phyloP scores from a whole-genome alignment of 2,888 invertebrate genomes.

The Endomychus coccineus region DNA sequence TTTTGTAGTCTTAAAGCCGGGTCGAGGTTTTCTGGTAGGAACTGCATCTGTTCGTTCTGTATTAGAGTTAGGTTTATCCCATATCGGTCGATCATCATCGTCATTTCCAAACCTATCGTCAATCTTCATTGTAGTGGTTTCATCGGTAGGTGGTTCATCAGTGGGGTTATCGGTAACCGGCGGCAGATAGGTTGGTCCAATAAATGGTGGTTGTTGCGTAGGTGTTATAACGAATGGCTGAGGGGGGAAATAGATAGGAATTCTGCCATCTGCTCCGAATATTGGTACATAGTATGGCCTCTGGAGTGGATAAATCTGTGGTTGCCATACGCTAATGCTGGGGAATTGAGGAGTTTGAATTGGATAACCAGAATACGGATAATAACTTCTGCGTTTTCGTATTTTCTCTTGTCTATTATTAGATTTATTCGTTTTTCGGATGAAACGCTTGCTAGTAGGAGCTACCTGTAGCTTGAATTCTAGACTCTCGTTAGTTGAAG shows the following conservation, averaged over 20 bases:
- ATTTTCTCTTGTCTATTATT: too few relatives aligned
- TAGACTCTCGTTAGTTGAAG: too few relatives aligned
- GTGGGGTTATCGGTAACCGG: slow-evolving; percentile 20
- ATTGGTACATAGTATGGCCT: slow-evolving; percentile 40
- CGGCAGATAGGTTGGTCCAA: slow-evolving; percentile 31
- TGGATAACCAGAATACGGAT: slow-evolving; percentile 12
- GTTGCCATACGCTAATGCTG: slow-evolving; percentile 28
- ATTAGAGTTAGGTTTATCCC: slow-evolving; percentile 26
- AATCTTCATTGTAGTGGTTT: slow-evolving; percentile 16
- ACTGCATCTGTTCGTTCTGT: slow-evolving; percentile 4
- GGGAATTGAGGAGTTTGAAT: slow-evolving; percentile 20
- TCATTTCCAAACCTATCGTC: slow-evolving; percentile 23
- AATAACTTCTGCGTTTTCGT: slow-evolving; percentile 18
- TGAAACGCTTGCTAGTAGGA: too few relatives aligned
- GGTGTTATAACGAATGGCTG: slow-evolving; percentile 34
- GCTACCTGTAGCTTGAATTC: too few relatives aligned
- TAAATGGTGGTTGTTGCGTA: slow-evolving; percentile 22
- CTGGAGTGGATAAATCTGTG: slow-evolving; percentile 29
- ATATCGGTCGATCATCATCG: slow-evolving; percentile 32
- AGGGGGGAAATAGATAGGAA: slow-evolving; percentile 37
- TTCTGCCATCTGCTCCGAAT: slow-evolving; percentile 30
- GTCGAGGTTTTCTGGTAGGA: slow-evolving; percentile 18
- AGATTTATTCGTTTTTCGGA: too few relatives aligned
- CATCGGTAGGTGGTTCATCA: slow-evolving; percentile 12
- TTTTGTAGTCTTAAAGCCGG: slow-evolving; percentile 20